phyloP scores from a whole-genome alignment of 2,113 vertebrate genomes.

The Cottus gobio region DNA sequence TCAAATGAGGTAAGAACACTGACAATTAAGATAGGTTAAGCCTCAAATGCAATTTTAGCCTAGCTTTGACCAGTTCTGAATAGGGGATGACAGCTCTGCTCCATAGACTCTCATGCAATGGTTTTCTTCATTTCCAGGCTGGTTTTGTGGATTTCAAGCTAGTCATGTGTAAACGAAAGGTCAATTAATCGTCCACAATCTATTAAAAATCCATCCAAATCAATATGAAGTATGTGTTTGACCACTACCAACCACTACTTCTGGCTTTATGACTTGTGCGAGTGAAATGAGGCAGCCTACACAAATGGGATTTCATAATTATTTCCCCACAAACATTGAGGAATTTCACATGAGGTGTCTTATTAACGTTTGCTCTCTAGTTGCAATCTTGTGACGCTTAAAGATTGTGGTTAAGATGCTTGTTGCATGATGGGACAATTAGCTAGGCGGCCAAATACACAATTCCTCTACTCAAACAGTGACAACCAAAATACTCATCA shows the following conservation, averaged over 20 bases:
- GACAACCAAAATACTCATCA: conserved; percentile 52
- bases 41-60: neutral
- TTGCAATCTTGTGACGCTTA: conserved; percentile 9
- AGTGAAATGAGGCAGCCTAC: conserved; percentile 6
- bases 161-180: neutral
- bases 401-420: conserved; percentile 25
- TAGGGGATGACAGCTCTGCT: neutral
- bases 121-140: neutral
- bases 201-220: neutral
- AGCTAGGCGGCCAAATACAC: conserved; percentile 28
- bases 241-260: neutral
- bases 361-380: conserved; percentile 29
- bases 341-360: conserved; percentile 13
- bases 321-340: conserved; percentile 11
- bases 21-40: neutral
- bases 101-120: neutral
- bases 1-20: neutral
- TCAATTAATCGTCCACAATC: neutral
- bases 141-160: neutral
- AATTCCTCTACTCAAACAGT: conserved; percentile 6
- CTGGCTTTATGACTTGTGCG: conserved; percentile 16
- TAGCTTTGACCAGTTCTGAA: neutral
- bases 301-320: conserved; percentile 28
- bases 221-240: conserved; percentile 5
- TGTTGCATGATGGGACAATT: conserved; percentile 36